phyloP scores from a whole-genome alignment of 2,888 invertebrate species.

The Caenorhabditis virilis region DNA sequence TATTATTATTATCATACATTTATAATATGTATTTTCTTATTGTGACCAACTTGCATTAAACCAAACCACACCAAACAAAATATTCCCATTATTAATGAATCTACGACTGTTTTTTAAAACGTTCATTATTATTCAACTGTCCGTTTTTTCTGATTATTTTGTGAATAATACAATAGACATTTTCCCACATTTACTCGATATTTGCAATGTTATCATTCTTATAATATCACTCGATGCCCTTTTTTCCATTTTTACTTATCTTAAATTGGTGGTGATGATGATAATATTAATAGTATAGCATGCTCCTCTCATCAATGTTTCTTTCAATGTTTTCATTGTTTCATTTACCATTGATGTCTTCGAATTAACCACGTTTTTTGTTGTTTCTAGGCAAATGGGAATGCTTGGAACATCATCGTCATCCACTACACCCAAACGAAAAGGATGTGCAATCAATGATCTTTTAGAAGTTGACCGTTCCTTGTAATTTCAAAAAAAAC shows the following conservation, averaged over 20 bases:
- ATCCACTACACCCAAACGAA: constrained; percentile 9
- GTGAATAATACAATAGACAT: no score
- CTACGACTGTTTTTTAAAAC: no score
- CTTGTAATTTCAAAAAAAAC: not conserved
- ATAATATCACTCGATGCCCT: not conserved
- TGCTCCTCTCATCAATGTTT: not conserved
- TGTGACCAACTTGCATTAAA: no score
- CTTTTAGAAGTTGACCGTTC: constrained; percentile 14
- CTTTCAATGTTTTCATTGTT: no score
- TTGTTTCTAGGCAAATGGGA: constrained; percentile 17
- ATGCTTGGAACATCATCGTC: constrained; percentile 13
- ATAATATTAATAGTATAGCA: not conserved
- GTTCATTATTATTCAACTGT: no score
- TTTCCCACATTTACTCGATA: no score
- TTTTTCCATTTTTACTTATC: not conserved
- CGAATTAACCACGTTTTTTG: not conserved
- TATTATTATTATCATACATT: no score
- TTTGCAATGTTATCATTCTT: constrained; percentile 1
- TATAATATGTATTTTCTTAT: no score
- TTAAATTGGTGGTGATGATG: constrained; percentile 4
- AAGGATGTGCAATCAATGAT: constrained; percentile 26
- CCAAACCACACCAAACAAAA: no score
- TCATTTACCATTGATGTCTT: no score
- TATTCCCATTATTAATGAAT: no score
- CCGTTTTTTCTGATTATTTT: no score